Conservation (phyloP, 1,140 invertebrate genomes). For the Hetaerina americana region DNA sequence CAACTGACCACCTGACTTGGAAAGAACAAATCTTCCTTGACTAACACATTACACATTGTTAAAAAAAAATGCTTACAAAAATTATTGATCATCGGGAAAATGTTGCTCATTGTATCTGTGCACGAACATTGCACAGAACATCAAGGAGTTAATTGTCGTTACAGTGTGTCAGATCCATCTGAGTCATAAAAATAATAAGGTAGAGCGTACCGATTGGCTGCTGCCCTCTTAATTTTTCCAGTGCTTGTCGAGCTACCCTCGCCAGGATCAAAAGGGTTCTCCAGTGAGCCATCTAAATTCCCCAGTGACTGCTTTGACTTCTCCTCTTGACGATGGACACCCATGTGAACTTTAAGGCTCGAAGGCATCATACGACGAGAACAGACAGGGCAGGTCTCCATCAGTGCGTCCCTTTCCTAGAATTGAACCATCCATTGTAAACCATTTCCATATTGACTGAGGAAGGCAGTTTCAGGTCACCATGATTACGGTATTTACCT, state of each 20-base stretch:
- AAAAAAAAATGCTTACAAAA: no score
- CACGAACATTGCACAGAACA: no score
- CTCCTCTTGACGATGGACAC: not conserved
- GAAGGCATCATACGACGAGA: slow-evolving; percentile 37
- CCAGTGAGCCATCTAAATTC: slow-evolving; percentile 25
- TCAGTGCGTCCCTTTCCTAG: slow-evolving; percentile 36
- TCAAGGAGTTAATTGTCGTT: no score
- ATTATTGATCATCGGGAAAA: no score
- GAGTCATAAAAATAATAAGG: not conserved
- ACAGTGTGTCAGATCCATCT: not conserved
- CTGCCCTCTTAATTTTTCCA: slow-evolving; percentile 10
- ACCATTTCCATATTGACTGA: no score
- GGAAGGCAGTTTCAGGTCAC: no score
- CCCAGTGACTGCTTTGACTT: not conserved
- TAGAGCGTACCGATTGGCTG: slow-evolving; percentile 7
- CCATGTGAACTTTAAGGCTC: slow-evolving; percentile 38
- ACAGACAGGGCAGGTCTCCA: slow-evolving; percentile 40
- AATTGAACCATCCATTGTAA: no score
- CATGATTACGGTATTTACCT: no score
- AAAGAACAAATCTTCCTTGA: no score
- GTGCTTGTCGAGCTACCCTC: not conserved
- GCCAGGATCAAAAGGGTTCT: slow-evolving; percentile 14
- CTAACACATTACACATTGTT: no score
- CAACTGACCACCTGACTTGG: no score
- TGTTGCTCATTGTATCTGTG: no score